These are phyloP conservation scores for Rhodeus uyekii DNA, from an alignment of 2,797 vertebrate genomes.

Conservation along the genomic window DNA sequence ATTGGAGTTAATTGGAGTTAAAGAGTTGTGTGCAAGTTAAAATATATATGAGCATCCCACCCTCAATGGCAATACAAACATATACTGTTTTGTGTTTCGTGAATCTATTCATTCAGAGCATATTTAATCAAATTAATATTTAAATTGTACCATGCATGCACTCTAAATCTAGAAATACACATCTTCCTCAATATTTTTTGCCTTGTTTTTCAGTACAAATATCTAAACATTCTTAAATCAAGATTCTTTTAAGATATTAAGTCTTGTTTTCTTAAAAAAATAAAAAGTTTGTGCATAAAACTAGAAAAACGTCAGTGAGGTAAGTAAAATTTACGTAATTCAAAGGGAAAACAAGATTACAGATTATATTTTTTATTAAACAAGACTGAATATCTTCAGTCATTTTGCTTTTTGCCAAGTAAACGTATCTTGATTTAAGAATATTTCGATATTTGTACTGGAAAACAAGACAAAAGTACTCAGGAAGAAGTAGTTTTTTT, in stretches of 20 bases:
- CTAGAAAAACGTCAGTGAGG: not conserved
- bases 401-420: not conserved
- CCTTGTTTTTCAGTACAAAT: not conserved
- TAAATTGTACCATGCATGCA: no score
- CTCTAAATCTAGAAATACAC: no score
- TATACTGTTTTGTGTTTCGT: not conserved
- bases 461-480: not conserved
- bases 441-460: not conserved
- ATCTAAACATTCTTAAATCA: not conserved
- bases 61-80: not conserved
- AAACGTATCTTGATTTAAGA: not conserved
- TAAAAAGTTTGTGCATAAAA: not conserved
- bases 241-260: not conserved
- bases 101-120: no score
- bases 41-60: not conserved
- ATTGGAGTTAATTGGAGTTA: slow-evolving; percentile 77
- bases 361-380: not conserved
- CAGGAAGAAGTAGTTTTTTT: not conserved
- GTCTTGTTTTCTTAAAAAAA: no score
- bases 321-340: not conserved
- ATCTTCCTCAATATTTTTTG: not conserved
- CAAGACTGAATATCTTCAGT: not conserved
- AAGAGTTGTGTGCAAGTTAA: slow-evolving; percentile 20
- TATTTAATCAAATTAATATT: no score
- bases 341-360: not conserved